Percentiles rank a stretch among this genome's conserved stretches.
Evolutionary conservation across 2,888 invertebrate genomes (phyloP).

Genomic region (Baccha elongata): DNA sequence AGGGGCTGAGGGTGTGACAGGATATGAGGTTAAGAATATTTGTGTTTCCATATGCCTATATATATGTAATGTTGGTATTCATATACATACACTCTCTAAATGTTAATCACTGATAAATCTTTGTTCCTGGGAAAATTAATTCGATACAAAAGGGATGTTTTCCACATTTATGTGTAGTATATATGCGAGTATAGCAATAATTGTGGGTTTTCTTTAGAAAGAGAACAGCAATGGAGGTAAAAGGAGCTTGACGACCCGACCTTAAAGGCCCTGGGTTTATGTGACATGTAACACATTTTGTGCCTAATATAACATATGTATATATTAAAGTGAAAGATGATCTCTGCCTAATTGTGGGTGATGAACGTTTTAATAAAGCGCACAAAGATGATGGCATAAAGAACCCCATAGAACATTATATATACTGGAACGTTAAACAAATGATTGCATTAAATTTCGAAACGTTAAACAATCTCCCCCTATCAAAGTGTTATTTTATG

Average conservation of each 20-base stretch:
- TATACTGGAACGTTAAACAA: not conserved
- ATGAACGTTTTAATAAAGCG: constrained; percentile 45
- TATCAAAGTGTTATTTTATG: not conserved
- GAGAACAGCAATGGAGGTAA: constrained; percentile 29
- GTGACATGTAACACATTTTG: constrained; percentile 45
- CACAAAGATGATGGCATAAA: constrained; percentile 13
- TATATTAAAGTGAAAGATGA: constrained; percentile 25
- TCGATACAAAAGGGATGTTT: constrained; percentile 44
- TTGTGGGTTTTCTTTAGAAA: constrained; percentile 16
- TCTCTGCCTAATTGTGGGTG: constrained; percentile 50
- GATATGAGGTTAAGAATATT: constrained; percentile 24
- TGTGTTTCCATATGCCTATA: constrained; percentile 32
- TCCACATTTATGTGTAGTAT: not conserved
- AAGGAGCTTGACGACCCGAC: constrained; percentile 34
- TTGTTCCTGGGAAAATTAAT: constrained; percentile 51
- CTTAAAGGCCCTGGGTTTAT: constrained; percentile 28
- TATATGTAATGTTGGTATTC: not conserved
- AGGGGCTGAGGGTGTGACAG: constrained; percentile 12
- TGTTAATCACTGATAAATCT: constrained; percentile 69
- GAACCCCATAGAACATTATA: constrained; percentile 16
- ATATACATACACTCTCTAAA: not conserved
- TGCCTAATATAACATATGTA: constrained; percentile 29
- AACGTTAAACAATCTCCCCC: constrained; percentile 2
- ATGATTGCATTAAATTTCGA: constrained; percentile 18
- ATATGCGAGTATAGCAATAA: constrained; percentile 7